A percentile compares a stretch with the other conserved stretches of the same genome.
phyloP scores from a whole-genome alignment of 2,888 invertebrate species.

The Colletes collaris region DNA sequence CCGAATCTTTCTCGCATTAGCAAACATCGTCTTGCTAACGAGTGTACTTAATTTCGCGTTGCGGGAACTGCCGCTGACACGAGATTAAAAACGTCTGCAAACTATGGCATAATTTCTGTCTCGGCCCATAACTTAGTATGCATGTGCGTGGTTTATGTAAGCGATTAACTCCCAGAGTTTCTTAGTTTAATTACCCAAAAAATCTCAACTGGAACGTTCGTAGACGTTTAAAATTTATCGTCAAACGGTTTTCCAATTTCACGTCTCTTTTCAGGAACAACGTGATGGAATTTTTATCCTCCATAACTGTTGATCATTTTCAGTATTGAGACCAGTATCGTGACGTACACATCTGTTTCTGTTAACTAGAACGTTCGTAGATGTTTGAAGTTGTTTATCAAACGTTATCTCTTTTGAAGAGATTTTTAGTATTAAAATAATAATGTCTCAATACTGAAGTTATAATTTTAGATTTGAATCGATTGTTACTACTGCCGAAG shows the following conservation, averaged over 20 bases:
- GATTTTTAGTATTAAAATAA: too few relatives aligned
- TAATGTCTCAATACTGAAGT: too few relatives aligned
- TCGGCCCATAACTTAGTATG: constrained; percentile 20
- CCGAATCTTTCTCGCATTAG: constrained; percentile 77
- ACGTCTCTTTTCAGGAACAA: too few relatives aligned
- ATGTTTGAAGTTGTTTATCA: too few relatives aligned
- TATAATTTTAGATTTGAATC: too few relatives aligned
- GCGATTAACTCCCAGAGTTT: constrained; percentile 9
- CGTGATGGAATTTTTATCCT: too few relatives aligned
- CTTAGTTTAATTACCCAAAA: constrained; percentile 1
- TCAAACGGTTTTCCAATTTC: neutral
- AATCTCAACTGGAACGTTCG: neutral
- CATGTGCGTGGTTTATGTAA: constrained; percentile 2
- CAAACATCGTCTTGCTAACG: constrained; percentile 75
- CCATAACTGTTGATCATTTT: too few relatives aligned
- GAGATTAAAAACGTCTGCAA: constrained; percentile 77
- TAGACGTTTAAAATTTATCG: neutral
- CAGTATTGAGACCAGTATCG: too few relatives aligned
- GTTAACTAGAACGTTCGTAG: too few relatives aligned
- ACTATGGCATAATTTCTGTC: constrained; percentile 66
- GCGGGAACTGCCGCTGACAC: constrained; percentile 71
- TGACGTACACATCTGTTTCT: too few relatives aligned
- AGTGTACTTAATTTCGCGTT: constrained; percentile 77
- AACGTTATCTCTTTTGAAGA: too few relatives aligned
- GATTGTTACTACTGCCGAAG: too few relatives aligned